Conservation (phyloP, 2,113 vertebrate genomes). For the Pterocles burchelli region DNA sequence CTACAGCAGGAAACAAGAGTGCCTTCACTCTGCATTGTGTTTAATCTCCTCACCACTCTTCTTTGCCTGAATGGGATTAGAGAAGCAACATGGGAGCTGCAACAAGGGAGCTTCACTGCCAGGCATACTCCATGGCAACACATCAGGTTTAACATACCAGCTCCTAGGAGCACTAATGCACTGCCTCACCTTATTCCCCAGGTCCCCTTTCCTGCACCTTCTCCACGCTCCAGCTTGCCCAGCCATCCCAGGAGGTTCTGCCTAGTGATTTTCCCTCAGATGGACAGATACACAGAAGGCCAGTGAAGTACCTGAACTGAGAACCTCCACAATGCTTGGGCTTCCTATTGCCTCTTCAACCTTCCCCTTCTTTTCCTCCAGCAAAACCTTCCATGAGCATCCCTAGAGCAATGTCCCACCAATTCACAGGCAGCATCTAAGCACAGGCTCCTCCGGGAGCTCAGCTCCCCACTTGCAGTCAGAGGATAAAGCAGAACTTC, state of each 20-base stretch:
- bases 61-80: slow-evolving; percentile 29
- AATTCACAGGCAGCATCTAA: not conserved
- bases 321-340: not conserved
- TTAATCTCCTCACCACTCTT: not conserved
- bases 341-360: not conserved
- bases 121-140: slow-evolving; percentile 59
- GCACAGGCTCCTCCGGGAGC: not conserved
- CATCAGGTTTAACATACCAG: slow-evolving; percentile 5
- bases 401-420: not conserved
- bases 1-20: not conserved
- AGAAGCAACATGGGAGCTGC: slow-evolving; percentile 13
- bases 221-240: not conserved
- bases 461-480: not conserved
- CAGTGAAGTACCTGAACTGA: not conserved
- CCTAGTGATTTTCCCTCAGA: not conserved
- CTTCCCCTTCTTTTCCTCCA: not conserved
- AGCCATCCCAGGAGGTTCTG: not conserved
- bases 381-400: not conserved
- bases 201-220: not conserved
- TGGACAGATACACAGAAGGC: not conserved
- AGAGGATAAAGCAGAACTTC: slow-evolving; percentile 3
- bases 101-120: slow-evolving; percentile 12
- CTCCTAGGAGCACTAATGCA: not conserved
- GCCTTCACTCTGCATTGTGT: not conserved
- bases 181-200: not conserved